phyloP scores from a whole-genome alignment of 2,113 vertebrate species.

The Esox niger region DNA sequence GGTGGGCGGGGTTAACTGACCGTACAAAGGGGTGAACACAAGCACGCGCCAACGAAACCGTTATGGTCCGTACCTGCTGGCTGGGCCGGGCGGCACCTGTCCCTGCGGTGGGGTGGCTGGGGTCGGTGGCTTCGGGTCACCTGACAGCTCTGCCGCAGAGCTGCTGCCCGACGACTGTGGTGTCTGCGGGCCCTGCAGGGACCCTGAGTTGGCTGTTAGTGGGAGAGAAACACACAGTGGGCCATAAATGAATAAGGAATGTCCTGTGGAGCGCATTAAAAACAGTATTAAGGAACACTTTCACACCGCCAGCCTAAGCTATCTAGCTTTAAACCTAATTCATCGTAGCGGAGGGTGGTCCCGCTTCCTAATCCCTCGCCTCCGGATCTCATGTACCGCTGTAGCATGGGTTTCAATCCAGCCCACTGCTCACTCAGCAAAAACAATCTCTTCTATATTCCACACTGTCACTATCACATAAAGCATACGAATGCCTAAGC shows the following conservation, averaged over 20 bases:
- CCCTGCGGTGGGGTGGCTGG: slow-evolving; percentile 90
- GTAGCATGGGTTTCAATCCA: too few species aligned
- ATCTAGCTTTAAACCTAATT: slow-evolving; percentile 14
- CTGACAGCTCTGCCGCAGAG: slow-evolving; percentile 84
- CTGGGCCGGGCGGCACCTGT: slow-evolving; percentile 84
- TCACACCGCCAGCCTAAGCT: slow-evolving; percentile 16
- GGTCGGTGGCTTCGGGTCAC: slow-evolving; percentile 91
- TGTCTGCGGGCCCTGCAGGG: slow-evolving; percentile 92
- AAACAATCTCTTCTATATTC: too few species aligned
- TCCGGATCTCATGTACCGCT: too few species aligned
- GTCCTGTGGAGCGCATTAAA: slow-evolving; percentile 10
- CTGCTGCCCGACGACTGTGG: slow-evolving; percentile 92
- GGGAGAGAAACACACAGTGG: not conserved
- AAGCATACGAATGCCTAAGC: too few species aligned
- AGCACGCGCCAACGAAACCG: not conserved
- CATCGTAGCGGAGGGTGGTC: too few species aligned
- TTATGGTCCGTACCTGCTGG: slow-evolving; percentile 79
- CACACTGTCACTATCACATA: too few species aligned
- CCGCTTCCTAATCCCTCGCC: too few species aligned
- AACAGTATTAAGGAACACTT: not conserved
- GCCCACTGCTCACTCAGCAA: too few species aligned
- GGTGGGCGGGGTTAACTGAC: too few species aligned
- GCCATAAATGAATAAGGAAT: not conserved
- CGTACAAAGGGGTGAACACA: too few species aligned
- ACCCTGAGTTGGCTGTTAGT: slow-evolving; percentile 85